Percentiles rank a stretch among this genome's conserved stretches.
Evolutionary conservation across 37 sponge, comb jelly and placozoan genomes (phyloP).

Genomic region (Axinella damicornis): DNA sequence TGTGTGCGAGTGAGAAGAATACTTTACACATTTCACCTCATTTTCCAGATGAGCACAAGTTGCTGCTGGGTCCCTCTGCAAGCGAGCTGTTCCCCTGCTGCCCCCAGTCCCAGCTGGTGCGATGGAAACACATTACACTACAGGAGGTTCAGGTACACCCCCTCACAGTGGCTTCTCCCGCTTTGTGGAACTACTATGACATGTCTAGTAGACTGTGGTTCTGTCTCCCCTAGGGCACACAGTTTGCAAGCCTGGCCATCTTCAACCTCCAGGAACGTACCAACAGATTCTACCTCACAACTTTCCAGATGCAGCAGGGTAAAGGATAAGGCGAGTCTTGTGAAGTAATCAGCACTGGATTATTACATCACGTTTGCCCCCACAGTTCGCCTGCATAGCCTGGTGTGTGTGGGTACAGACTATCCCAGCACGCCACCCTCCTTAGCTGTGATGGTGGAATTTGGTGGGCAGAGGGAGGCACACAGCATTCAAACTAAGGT

Average conservation of each 20-base stretch:
- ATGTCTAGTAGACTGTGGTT: not conserved
- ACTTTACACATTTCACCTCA: too few relatives aligned
- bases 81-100: not conserved
- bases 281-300: slow-evolving; percentile 65
- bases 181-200: not conserved
- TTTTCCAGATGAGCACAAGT: slow-evolving; percentile 4
- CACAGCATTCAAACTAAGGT: slow-evolving; percentile 55
- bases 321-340: not conserved
- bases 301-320: slow-evolving; percentile 64
- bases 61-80: slow-evolving; percentile 13
- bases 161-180: not conserved
- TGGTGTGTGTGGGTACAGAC: slow-evolving; percentile 50
- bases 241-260: slow-evolving; percentile 50
- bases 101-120: slow-evolving; percentile 9
- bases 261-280: slow-evolving; percentile 66
- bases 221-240: not conserved
- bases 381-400: slow-evolving; percentile 40
- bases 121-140: slow-evolving; percentile 47
- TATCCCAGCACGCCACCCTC: slow-evolving; percentile 61
- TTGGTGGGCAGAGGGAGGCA: slow-evolving; percentile 22
- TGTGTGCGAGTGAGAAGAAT: too few relatives aligned
- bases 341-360: too few relatives aligned
- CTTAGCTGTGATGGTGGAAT: slow-evolving; percentile 55
- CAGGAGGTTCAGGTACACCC: slow-evolving; percentile 39
- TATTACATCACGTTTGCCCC: not conserved